A percentile compares a stretch with the other conserved stretches of the same genome.
These are phyloP conservation scores for Basileuterus tristriatus DNA, from an alignment of 2,797 vertebrate genomes.

Conservation along the genomic window DNA sequence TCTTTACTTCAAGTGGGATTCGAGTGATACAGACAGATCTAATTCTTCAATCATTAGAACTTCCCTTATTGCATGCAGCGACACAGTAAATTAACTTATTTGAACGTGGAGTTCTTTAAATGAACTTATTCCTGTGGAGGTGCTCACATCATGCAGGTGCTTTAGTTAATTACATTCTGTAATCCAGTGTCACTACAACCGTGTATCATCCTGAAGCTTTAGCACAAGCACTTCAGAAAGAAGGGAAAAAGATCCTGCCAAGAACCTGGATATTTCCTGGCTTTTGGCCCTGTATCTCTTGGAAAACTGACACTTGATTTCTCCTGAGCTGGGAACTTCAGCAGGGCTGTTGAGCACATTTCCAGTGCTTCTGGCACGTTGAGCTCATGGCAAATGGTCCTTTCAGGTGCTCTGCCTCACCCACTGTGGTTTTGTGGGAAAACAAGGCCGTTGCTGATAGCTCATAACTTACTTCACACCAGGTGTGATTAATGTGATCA, in stretches of 20 bases:
- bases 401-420: background rate
- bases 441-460: background rate
- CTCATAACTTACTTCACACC: background rate
- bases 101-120: background rate
- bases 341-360: accelerated
- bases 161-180: background rate
- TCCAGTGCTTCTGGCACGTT: accelerated
- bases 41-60: background rate
- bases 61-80: background rate
- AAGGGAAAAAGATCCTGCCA: background rate
- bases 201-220: accelerated
- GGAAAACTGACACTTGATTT: background rate
- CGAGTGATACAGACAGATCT: background rate
- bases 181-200: background rate
- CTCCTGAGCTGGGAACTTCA: background rate
- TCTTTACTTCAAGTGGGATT: background rate
- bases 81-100: background rate
- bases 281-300: background rate
- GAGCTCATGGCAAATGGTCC: background rate
- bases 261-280: background rate
- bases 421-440: background rate
- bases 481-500: background rate
- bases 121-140: background rate
- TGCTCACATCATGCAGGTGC: background rate
- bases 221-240: background rate